Base-by-base conservation (phyloP, 1,140 invertebrate genomes). In the Subanguina moxae region DNA sequence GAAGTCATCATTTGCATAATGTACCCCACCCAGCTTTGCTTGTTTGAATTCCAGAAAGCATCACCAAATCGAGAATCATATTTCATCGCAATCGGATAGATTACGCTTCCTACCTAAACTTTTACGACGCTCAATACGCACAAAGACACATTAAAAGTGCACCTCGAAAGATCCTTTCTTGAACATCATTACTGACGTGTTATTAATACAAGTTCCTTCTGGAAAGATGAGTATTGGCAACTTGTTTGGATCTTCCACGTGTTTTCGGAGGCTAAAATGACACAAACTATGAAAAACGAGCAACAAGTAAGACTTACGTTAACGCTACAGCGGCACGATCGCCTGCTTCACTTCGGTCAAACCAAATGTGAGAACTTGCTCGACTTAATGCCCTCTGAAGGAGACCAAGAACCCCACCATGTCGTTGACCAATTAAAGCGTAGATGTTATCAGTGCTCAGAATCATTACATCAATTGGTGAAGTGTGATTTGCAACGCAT, bases 111-210 rank as follows among this genome's bases (percentile, higher is more conserved):
- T 21, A 52, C 48, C 32, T 65, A 68, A 19, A 78, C 65, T 71
- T 76, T 7, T 15, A 63, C 58, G 28, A 61, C 3, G 27, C n/a
- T 25, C 21, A 61, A 61, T 21, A 25, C 19, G 27, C 3, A 25
- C n/a, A 8, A 21, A 25, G 62, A 69, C 21, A 38, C 5, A 17
- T 7, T 5, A 65, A 32, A 28, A 48, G 11, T 13, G 32, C 13
- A 97, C 92, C 88, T 98, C 96, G 84, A 98, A 98, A 82, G 92
- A 94, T 13, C 94, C 94, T 85, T 97, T 98, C 84, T 97, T 97
- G 84, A 99, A 99, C 86, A 98, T 94, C 94, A 99, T 98, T 0
- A 99, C 96, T 0, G 93, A 74, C 17, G 94, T 98, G 83, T 98
- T 98, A 82, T 98, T 98, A 67, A 98, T 97, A 83, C 94, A 99